Evolutionary conservation across 2,888 invertebrate species (phyloP), one percentile per base, ranked within the genome.

Genomic region (Drosophila gaucha): DNA sequence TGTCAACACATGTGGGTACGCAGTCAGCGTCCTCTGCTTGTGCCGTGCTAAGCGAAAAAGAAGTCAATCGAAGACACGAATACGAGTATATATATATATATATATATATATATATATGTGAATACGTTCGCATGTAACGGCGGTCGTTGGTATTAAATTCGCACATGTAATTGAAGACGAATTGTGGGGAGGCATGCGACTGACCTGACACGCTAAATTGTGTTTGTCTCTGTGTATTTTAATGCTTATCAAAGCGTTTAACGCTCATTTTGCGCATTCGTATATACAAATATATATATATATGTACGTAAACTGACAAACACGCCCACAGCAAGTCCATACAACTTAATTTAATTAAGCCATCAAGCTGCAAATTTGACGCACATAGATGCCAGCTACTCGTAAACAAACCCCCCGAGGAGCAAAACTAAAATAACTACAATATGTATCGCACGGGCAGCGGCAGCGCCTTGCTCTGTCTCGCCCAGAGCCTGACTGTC

Each of bases 271-370:
- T 31, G 9, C 9, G 16, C 9, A 12, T 5, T 24, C 3, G 14
- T 2, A 14, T 18, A 8, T 2, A 31, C 3, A 8, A 9, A 33
- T 14, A 35, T 12, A 12, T 35, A 2, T 14, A 9, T 20, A 14
- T 28, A 20, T 26, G n/a, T 51, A 22, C 8, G 6, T 47, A n/a
- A 26, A 22, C 35, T 8, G 14, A 35, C 24, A 38, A 36, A 55
- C 49, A 39, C 52, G 38, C 44, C 56, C 65, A 26, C 58, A 33
- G 22, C 57, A 26, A 18, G 35, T 14, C 20, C 49, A 67, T 49
- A 33, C 56, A 44, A 39, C 51, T 55, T 69, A 65, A 74, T 72
- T 74, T 35, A 74, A 74, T 73, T 69, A 73, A 74, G n/a, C 47
- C 36, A 62, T 56, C 60, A 60, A 56, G 56, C 62, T 54, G 54